Percentiles rank a stretch among this genome's conserved stretches.
Conservation (phyloP, 2,113 vertebrate species). For the Colius striatus region DNA sequence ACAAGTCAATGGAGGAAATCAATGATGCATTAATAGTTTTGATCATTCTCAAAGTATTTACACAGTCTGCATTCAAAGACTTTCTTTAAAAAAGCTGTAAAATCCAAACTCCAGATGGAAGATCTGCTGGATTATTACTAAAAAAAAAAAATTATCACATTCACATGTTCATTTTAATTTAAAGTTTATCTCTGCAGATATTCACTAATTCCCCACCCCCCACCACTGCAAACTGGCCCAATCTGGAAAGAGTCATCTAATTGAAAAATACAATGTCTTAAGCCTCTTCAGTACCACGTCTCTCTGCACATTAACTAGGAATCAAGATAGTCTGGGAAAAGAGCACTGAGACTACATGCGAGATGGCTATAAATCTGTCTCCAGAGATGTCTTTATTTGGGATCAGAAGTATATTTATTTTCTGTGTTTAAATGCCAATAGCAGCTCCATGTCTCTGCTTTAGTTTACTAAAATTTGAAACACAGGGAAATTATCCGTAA, state of each 20-base stretch:
- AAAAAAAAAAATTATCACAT: background rate
- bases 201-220: background rate
- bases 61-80: background rate
- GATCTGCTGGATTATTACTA: background rate
- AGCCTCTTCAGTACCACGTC: rapidly evolving
- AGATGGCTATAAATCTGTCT: background rate
- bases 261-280: background rate
- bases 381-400: background rate
- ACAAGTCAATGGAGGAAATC: constrained; percentile 31
- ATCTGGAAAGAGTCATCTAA: background rate
- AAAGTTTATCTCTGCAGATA: background rate
- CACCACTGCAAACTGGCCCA: background rate
- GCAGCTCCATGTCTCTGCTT: background rate
- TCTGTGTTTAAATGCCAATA: background rate
- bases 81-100: background rate
- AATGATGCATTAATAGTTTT: constrained; percentile 24
- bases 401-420: background rate
- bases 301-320: background rate
- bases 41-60: constrained; percentile 1
- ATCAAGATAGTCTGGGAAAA: background rate
- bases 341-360: background rate
- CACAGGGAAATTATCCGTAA: background rate
- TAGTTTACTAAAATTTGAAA: background rate
- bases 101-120: background rate
- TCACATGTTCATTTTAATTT: background rate